Conservation (phyloP, 2,888 invertebrate genomes). For the Standfussiana lucernea region DNA sequence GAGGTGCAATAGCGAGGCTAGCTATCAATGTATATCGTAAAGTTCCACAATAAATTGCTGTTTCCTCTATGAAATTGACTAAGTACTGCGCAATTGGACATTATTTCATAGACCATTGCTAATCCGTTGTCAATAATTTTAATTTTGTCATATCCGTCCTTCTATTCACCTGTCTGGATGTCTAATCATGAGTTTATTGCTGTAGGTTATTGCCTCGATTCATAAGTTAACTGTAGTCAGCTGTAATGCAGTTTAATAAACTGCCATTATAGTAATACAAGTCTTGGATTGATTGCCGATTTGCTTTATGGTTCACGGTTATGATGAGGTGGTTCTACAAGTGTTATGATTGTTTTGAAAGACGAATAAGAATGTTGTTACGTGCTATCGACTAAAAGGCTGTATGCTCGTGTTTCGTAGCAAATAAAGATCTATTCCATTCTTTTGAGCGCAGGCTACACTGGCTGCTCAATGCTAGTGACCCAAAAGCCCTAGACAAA, state of each 20-base stretch:
- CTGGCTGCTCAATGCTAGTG: not conserved
- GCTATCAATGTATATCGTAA: not conserved
- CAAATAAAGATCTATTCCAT: not conserved
- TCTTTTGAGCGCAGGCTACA: not conserved
- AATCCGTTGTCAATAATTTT: not conserved
- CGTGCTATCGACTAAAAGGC: not conserved
- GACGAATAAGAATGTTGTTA: not conserved
- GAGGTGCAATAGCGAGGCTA: too few species aligned
- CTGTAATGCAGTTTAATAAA: constrained; percentile 9
- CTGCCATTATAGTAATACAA: constrained; percentile 3
- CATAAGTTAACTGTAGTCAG: constrained; percentile 18
- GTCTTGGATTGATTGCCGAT: constrained; percentile 1
- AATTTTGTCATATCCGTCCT: constrained; percentile 30
- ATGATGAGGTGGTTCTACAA: constrained; percentile 7
- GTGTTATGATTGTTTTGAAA: not conserved
- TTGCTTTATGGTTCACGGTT: constrained; percentile 20
- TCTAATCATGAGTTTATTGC: constrained; percentile 18
- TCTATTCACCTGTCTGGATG: constrained; percentile 31
- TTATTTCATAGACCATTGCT: not conserved
- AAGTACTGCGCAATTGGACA: not conserved
- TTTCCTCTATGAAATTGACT: not conserved
- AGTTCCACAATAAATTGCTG: not conserved
- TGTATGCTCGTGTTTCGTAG: not conserved
- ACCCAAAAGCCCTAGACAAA: not conserved
- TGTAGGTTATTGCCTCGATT: constrained; percentile 7